Conservation (phyloP, 2,888 invertebrate species). For the Temnothorax rugatulus region DNA sequence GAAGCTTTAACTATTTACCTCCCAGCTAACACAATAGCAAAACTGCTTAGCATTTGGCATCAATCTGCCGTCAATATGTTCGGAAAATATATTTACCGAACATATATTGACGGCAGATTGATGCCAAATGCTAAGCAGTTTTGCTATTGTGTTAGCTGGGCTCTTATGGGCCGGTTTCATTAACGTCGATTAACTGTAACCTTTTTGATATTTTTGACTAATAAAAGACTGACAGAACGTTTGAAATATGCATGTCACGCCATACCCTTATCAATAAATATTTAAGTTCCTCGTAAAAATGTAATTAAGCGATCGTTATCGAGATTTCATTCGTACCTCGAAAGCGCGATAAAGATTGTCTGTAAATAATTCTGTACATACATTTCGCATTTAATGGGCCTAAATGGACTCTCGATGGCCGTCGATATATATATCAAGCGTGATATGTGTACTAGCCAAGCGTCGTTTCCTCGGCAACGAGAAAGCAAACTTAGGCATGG, state of each 20-base stretch:
- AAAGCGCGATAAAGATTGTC: not conserved
- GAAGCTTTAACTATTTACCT: no score
- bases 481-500: conserved; percentile 32
- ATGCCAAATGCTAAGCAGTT: no score
- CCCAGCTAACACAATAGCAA: no score
- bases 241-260: not conserved
- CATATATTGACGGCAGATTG: no score
- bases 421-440: not conserved
- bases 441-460: no score
- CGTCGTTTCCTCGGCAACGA: conserved; percentile 65
- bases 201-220: not conserved
- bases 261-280: not conserved
- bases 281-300: not conserved
- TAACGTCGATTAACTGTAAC: no score
- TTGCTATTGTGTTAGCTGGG: no score
- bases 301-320: conserved; percentile 8
- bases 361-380: not conserved
- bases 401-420: not conserved
- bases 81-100: no score
- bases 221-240: not conserved
- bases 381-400: not conserved
- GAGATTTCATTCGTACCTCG: not conserved
- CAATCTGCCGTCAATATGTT: no score
- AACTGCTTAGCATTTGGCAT: no score
- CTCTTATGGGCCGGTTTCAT: no score